These are phyloP conservation scores for Mastomys coucha DNA, from an alignment of 2,113 vertebrate species.

Conservation along the genomic window DNA sequence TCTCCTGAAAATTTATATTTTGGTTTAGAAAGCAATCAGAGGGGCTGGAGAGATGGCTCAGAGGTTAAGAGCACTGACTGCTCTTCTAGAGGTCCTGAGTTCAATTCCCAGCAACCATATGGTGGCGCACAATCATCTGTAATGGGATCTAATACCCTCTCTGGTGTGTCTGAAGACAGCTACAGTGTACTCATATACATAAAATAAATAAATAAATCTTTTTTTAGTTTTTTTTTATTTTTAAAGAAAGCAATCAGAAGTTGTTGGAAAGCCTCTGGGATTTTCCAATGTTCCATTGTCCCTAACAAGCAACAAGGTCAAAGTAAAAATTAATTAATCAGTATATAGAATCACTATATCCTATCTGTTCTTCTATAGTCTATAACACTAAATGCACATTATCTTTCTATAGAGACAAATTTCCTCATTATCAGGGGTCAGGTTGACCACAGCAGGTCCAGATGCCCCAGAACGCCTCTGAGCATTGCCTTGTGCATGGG, in stretches of 20 bases:
- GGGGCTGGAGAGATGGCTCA: too few species aligned
- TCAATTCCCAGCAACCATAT: too few species aligned
- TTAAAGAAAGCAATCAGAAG: constrained; percentile 43
- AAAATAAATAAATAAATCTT: too few species aligned
- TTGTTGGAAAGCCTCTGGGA: constrained; percentile 51
- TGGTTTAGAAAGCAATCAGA: constrained; percentile 52
- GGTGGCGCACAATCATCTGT: too few species aligned
- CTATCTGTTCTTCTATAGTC: constrained; percentile 38
- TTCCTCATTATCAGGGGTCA: constrained; percentile 61
- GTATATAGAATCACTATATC: constrained; percentile 29
- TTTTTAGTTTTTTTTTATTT: too few species aligned
- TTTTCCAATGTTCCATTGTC: constrained; percentile 26
- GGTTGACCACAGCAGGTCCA: neutral
- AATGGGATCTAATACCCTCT: too few species aligned
- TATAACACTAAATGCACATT: constrained; percentile 30
- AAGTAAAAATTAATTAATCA: constrained; percentile 44
- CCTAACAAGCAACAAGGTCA: neutral
- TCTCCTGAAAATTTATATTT: constrained; percentile 30
- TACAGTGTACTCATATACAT: too few species aligned
- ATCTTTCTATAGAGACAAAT: constrained; percentile 56
- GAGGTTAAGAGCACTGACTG: too few species aligned
- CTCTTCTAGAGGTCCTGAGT: too few species aligned
- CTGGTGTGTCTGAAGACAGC: too few species aligned
- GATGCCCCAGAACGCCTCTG: neutral
- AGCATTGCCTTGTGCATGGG: neutral